Evolutionary conservation across 2,113 vertebrate genomes (phyloP), one percentile per base, ranked within the genome.

Genomic region (Puffinus mauretanicus): DNA sequence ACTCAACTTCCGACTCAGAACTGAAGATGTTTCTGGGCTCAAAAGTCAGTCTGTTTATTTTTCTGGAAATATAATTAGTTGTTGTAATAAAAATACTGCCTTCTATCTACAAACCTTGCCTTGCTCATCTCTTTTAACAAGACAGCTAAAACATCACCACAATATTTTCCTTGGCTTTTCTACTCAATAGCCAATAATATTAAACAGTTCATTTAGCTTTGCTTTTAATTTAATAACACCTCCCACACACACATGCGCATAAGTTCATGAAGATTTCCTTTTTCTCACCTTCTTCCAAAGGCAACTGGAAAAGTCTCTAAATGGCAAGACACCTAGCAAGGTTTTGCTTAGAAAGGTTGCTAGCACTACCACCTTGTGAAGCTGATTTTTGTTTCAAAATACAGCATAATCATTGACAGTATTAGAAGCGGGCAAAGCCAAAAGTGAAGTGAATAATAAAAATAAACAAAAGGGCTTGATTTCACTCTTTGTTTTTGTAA

Each of bases 121-220:
- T 69, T 64, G 61, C 29, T 54, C 29, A 46, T 21, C 14, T 83
- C 32, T n/a, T 75, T 34, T 72, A 88, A 62, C 0, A 0, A 58
- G 42, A 60, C 1, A 1, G 26, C 9, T 55, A 55, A 60, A 71
- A 30, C 13, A 9, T 47, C 38, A 78, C 6, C 46, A 52, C 25
- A 84, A 11, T 85, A 81, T 71, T 90, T 94, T 81, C 84, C 47
- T 80, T 89, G 78, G 61, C 40, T 96, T 94, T 76, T 85, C 67
- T 90, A 58, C 77, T 72, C n/a, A 64, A 88, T 69, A 84, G 32
- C n/a, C 61, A 92, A 22, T 24, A 92, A 88, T 49, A 95, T 79
- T 60, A 92, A 92, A 92, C 30, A 88, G 73, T 9, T 44, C 57
- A 79, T 96, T 82, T 89, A 80, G 67, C 64, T 80, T 93, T 77